Evolutionary conservation across 2,888 invertebrate species (phyloP).

Genomic region (Polydrusus tereticollis): DNA sequence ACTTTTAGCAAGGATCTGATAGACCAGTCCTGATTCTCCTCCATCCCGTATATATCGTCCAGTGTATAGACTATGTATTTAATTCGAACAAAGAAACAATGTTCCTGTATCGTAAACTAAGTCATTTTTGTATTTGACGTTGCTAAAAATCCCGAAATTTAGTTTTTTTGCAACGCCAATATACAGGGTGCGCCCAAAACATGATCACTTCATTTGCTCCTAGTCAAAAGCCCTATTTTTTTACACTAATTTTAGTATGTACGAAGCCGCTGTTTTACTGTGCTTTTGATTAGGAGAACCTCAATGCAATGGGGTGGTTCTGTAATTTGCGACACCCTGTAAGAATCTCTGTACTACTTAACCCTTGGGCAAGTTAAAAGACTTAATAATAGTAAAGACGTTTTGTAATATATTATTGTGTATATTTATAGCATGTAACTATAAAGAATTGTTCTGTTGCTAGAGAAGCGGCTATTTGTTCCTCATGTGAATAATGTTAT

Average conservation of each 20-base stretch:
- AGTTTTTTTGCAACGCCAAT: slow-evolving; percentile 53
- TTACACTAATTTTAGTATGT: slow-evolving; percentile 30
- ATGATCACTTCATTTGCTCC: slow-evolving; percentile 24
- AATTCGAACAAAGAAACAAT: slow-evolving; percentile 66
- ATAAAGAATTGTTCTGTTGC: slow-evolving; percentile 67
- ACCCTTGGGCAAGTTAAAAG: slow-evolving; percentile 65
- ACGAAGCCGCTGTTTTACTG: slow-evolving; percentile 23
- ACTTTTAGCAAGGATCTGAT: slow-evolving; percentile 35
- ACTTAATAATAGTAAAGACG: slow-evolving; percentile 66
- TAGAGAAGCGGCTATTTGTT: slow-evolving; percentile 66
- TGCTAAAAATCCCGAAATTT: slow-evolving; percentile 50
- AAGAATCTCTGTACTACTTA: slow-evolving; percentile 63
- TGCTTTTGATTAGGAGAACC: slow-evolving; percentile 30
- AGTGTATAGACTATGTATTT: slow-evolving; percentile 53
- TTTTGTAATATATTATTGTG: slow-evolving; percentile 67
- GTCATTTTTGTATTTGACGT: slow-evolving; percentile 62
- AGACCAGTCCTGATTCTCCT: slow-evolving; percentile 32
- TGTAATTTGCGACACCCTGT: slow-evolving; percentile 19
- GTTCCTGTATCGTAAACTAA: slow-evolving; percentile 68
- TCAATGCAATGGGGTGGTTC: slow-evolving; percentile 9
- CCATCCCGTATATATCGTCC: slow-evolving; percentile 21
- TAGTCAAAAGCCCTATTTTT: slow-evolving; percentile 24
- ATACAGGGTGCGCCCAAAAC: slow-evolving; percentile 37
- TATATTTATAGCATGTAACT: slow-evolving; percentile 67
- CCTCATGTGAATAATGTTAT: slow-evolving; percentile 66